Evolutionary conservation across 2,797 vertebrate genomes (phyloP), one percentile per base, ranked within the genome.

Genomic region (Lycodopsis pacificus): DNA sequence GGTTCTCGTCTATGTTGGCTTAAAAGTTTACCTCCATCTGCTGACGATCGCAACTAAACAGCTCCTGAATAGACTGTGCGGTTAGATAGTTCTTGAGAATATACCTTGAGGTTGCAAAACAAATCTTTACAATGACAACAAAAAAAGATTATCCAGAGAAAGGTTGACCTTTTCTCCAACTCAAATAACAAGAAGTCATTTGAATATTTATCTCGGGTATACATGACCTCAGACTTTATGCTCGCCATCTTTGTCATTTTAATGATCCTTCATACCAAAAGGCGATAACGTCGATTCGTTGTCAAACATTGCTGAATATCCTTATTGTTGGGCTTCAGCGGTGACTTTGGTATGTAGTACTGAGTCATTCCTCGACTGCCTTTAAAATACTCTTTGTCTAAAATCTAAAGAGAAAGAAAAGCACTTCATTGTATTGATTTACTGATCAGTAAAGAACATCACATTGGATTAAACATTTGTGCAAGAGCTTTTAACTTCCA

Each of bases 281-380:
- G 32, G 27, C 2, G 4, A 4, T 38, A 7, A 44, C 64, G 64
- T 17, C 67, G 57, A 77, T 27, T 61, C 11, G 0, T 57, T 12
- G 77, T 71, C 48, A 82, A 51, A 82, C 46, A 61, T 3, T 6
- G 34, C 4, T 84, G 20, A 81, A 70, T 49, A 25, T 49, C 34
- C 25, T 66, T 46, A 65, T 72, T 83, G 76, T 86, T 1, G 4
- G 3, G 36, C 49, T 34, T 54, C 27, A 10, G 57, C 17, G 0
- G 32, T 73, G 51, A 65, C 53, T 81, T 81, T 73, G 67, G 20
- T 46, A 0, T 12, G 22, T 25, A 25, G 25, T 15, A 22, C 25
- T 32, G 77, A 58, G 65, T 84, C 76, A 76, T 1, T 5, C 46
- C 64, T 77, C n/a, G 46, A 74, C 6, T 32, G 25, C 15, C 57